These are phyloP conservation scores for Ochotona curzoniae DNA, from an alignment of 2,113 vertebrate genomes.

Conservation along the genomic window DNA sequence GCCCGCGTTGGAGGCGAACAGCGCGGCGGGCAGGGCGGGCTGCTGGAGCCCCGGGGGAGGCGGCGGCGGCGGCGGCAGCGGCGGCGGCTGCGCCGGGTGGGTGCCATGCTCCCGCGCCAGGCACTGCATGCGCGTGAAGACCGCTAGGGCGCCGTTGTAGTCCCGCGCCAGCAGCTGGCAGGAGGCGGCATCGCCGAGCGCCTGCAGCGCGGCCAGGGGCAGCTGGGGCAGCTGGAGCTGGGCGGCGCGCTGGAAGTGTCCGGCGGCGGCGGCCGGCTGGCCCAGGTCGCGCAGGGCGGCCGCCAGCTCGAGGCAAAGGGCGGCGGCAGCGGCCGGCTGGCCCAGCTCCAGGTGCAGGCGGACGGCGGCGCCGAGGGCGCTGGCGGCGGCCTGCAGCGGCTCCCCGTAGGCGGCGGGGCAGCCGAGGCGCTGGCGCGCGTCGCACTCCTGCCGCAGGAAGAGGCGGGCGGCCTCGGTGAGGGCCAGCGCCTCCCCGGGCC, in stretches of 20 bases:
- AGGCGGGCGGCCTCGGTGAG: slow-evolving; percentile 92
- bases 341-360: slow-evolving; percentile 90
- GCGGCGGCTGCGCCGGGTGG: slow-evolving; percentile 76
- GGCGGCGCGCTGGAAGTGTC: slow-evolving; percentile 91
- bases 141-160: slow-evolving; percentile 89
- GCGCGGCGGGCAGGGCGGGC: slow-evolving; percentile 65
- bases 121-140: slow-evolving; percentile 93
- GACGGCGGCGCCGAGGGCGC: slow-evolving; percentile 70
- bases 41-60: slow-evolving; percentile 80
- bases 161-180: slow-evolving; percentile 93
- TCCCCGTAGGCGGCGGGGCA: slow-evolving; percentile 91
- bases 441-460: slow-evolving; percentile 93
- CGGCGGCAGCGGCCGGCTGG: slow-evolving; percentile 94
- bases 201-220: slow-evolving; percentile 89
- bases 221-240: slow-evolving; percentile 87
- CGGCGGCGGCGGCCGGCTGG: slow-evolving; percentile 90
- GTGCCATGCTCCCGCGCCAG: slow-evolving; percentile 70
- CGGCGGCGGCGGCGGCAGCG: background rate
- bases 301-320: slow-evolving; percentile 93
- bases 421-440: slow-evolving; percentile 88
- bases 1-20: slow-evolving; percentile 82
- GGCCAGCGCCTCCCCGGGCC: slow-evolving; percentile 93
- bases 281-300: slow-evolving; percentile 91
- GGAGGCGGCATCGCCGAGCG: slow-evolving; percentile 91
- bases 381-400: slow-evolving; percentile 93